phyloP scores from a whole-genome alignment of 2,888 invertebrate species.

The Neocrepidodera transversa region DNA sequence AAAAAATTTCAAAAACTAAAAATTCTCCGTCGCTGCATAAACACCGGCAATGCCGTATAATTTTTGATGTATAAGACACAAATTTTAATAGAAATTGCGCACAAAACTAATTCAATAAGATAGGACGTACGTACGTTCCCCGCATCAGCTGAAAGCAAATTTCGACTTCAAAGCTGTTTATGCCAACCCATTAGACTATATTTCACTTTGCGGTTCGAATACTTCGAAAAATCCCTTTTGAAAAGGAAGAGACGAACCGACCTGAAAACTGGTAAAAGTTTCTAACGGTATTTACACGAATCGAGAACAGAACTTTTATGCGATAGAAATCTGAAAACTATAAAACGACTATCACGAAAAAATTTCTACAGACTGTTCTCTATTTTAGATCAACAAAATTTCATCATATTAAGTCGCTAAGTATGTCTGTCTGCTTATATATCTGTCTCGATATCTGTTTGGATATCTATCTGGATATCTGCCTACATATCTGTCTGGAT shows the following conservation, averaged over 20 bases:
- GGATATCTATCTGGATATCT: too few relatives aligned
- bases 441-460: too few relatives aligned
- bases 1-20: background rate
- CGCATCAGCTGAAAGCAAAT: slow-evolving; percentile 31
- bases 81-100: slow-evolving; percentile 23
- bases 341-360: too few relatives aligned
- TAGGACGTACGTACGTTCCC: too few relatives aligned
- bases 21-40: too few relatives aligned
- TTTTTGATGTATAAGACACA: too few relatives aligned
- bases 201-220: slow-evolving; percentile 48
- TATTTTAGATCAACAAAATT: too few relatives aligned
- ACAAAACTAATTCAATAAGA: slow-evolving; percentile 31
- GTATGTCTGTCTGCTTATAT: too few relatives aligned
- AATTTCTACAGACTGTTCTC: too few relatives aligned
- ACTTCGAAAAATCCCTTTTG: background rate
- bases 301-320: background rate
- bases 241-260: background rate
- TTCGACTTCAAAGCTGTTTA: slow-evolving; percentile 38
- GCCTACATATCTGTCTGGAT: too few relatives aligned
- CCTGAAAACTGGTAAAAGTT: background rate
- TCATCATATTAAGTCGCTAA: too few relatives aligned
- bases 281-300: background rate
- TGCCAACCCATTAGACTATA: slow-evolving; percentile 28
- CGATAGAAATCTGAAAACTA: background rate
- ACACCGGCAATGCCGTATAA: too few relatives aligned